Evolutionary conservation across 2,888 invertebrate species (phyloP).

Genomic region (Cryptus viduatorius): DNA sequence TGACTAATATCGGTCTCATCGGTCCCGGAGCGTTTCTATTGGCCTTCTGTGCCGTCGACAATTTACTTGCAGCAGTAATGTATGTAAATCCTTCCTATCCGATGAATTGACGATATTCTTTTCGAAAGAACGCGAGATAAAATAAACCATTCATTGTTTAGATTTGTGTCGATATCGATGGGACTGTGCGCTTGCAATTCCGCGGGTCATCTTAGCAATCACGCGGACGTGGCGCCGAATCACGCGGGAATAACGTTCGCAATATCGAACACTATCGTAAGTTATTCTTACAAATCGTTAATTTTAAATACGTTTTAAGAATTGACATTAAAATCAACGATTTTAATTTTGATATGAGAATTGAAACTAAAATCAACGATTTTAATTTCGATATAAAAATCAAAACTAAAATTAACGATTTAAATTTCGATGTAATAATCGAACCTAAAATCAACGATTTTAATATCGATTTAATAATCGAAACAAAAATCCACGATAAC

Average conservation of each 20-base stretch:
- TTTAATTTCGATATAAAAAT: no score
- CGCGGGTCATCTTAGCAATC: constrained; percentile 91
- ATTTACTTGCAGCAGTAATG: constrained; percentile 89
- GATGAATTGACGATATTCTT: neutral
- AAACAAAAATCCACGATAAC: no score
- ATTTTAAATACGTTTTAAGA: neutral
- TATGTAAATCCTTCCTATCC: constrained; percentile 82
- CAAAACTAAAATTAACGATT: no score
- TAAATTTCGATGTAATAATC: no score
- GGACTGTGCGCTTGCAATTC: constrained; percentile 91
- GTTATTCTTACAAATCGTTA: constrained; percentile 68
- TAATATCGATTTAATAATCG: no score
- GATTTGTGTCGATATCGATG: constrained; percentile 91
- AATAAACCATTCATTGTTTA: constrained; percentile 77
- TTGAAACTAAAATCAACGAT: no score
- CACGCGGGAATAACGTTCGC: constrained; percentile 92
- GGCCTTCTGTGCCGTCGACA: constrained; percentile 90
- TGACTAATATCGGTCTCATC: constrained; percentile 90
- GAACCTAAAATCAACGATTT: neutral
- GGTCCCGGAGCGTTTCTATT: constrained; percentile 91
- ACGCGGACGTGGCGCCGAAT: constrained; percentile 92
- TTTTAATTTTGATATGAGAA: no score
- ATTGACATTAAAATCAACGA: no score
- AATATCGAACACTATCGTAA: constrained; percentile 90
- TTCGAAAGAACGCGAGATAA: constrained; percentile 21